Evolutionary conservation across 2,797 vertebrate species (phyloP), one percentile per base, ranked within the genome.

Genomic region (Enoplosus armatus): DNA sequence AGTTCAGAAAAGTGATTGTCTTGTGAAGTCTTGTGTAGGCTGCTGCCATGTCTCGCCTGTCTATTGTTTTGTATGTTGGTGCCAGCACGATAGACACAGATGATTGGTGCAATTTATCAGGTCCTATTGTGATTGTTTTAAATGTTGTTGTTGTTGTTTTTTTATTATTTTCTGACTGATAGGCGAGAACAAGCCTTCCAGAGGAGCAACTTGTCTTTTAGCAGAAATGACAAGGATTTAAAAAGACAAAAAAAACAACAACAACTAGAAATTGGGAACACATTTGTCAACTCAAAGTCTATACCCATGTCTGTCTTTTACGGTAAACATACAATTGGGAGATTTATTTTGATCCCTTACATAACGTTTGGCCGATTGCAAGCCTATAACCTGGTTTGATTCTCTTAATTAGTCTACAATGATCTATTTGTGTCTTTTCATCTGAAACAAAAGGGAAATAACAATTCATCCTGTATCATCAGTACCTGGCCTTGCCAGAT

Each of bases 1-100:
- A 95, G 93, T 93, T 72, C 24, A 72, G 47, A 86, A 74, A n/a
- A 65, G 26, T 60, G 31, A 79, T 66, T 74, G n/a, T n/a, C n/a
- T n/a, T n/a, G n/a, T 65, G 60, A 75, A 73, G 59, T 63, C 5
- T 69, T 74, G 12, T 76, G 55, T 56, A 20, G 59, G 61, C 67
- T 71, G 6, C 33, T 51, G 41, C 53, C 26, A 31, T 59, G 67
- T 73, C 59, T 82, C 15, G 41, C 31, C 16, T 78, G 58, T 59
- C 12, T 72, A 10, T 84, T 88, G 87, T 88, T 88, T 65, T 87
- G 76, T 79, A 47, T 86, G 41, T 78, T 69, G 72, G 79, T 90
- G 89, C 82, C 85, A 89, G 79, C 82, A 82, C 74, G 59, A 72
- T 43, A 80, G 53, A 61, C 77, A 54, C 24, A 15, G 14, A 47